Evolutionary conservation across 64 coral and sea anemone genomes (phyloP), one percentile per base, ranked within the genome.

Genomic region (Porites lutea): DNA sequence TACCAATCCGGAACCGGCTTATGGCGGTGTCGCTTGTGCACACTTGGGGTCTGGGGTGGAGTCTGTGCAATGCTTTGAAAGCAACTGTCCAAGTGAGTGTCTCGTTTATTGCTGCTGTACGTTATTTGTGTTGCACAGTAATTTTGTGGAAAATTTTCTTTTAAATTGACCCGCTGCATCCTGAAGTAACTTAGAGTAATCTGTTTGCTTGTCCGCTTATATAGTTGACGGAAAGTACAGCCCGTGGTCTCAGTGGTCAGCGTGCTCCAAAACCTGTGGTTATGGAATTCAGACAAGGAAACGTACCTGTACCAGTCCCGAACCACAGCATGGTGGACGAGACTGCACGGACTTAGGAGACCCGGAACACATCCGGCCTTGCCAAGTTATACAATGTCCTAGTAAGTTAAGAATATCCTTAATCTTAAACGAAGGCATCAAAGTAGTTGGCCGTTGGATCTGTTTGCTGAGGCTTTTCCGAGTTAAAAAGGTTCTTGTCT

Each of bases 321-420:
- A 97, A 77, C 95, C 95, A 77, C 91, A 93, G 21, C 95, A 97
- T 50, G 95, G 95, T 12, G 95, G 95, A 47, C 82, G 95, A 13
- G 95, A 97, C 82, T 97, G 95, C 73, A 97, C 95, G 16, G 95
- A 97, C 10, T 88, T 94, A 5, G 95, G 95, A 65, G 95, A 97
- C 13, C 95, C 92, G 21, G 95, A 97, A 65, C 88, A 94, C 58
- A 82, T 94, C 0, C 82, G 93, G 21, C 87, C 95, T 11, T 96
- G 95, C 44, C 95, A 96, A 75, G 90, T 92, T 61, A 96, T 96
- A 79, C 95, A 88, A 47, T 98, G 96, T 18, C 90, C 96, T 21
- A 95, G 96, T 98, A 90, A 98, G 93, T 94, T 45, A 12, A 3
- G 11, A 15, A 37, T 48, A 37, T 37, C 27, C 27, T 37, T 37